Evolutionary conservation across 2,113 vertebrate genomes (phyloP), one percentile per base, ranked within the genome.

Genomic region (Cavia porcellus): DNA sequence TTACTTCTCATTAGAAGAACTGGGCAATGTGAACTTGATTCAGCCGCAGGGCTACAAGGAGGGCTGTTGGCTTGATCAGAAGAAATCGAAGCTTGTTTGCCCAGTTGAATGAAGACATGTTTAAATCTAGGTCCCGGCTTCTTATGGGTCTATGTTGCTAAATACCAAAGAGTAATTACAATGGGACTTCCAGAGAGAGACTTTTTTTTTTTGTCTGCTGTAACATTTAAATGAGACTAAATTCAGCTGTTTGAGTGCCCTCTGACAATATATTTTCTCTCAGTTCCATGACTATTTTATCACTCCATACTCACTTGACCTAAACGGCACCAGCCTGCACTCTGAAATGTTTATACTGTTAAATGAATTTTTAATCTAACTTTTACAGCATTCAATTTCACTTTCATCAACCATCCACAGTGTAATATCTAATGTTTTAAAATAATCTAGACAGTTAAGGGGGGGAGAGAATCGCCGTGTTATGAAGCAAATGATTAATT

Each of bases 401-500:
- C 92, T 97, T 98, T 98, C 89, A 97, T 93, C 97, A 98, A 92
- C 95, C 96, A 94, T 82, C 88, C 96, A 3, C 62, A 79, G 22
- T 85, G 50, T 96, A 97, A 95, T 95, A 90, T 96, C 97, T 97
- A 98, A 94, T 97, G 97, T 98, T 98, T 96, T 98, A 97, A 97
- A 95, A 87, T 98, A 97, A 97, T 97, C 96, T 97, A 96, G 95
- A 96, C 84, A 86, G 91, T 85, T 66, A 86, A 59, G 97, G 89
- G 15, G 89, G 93, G 52, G 64, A 74, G 42, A 70, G 13, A 94
- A 80, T 84, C n/a, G n/a, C 96, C 88, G 20, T 97, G 98, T 96
- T 98, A 98, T 94, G 97, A 98, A 98, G 95, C 94, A 98, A 98
- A 94, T 97, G 30, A 97, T 98, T 98, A 97, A 98, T 98, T 98